Evolutionary conservation across 1,140 invertebrate species (phyloP).

Genomic region (Episyrphus balteatus): DNA sequence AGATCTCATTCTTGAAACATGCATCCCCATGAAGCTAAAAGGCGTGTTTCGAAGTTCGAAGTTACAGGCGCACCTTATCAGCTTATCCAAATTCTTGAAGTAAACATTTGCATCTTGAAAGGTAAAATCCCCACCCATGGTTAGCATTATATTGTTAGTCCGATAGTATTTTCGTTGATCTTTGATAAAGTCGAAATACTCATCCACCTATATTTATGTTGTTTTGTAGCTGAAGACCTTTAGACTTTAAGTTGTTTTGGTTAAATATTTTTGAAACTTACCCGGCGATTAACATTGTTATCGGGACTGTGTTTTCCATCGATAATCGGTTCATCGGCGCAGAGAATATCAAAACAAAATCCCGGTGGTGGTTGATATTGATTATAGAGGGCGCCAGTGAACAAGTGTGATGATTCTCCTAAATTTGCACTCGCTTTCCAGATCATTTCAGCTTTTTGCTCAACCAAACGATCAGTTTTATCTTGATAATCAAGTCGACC

Average conservation of each 20-base stretch:
- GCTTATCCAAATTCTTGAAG: slow-evolving; percentile 81
- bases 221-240: no score
- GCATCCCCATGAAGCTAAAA: not conserved
- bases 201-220: slow-evolving; percentile 40
- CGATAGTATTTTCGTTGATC: slow-evolving; percentile 46
- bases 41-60: slow-evolving; percentile 3
- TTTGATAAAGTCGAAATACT: slow-evolving; percentile 46
- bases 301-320: slow-evolving; percentile 57
- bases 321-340: slow-evolving; percentile 69
- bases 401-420: slow-evolving; percentile 45
- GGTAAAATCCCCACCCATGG: slow-evolving; percentile 90
- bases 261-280: slow-evolving; percentile 25
- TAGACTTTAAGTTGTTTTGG: no score
- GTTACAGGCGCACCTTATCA: slow-evolving; percentile 57
- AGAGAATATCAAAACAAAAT: slow-evolving; percentile 82
- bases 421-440: slow-evolving; percentile 68
- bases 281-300: slow-evolving; percentile 59
- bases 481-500: slow-evolving; percentile 84
- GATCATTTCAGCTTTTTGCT: slow-evolving; percentile 69
- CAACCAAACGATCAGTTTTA: slow-evolving; percentile 48
- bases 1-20: not conserved
- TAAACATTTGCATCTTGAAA: slow-evolving; percentile 78
- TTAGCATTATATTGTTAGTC: slow-evolving; percentile 71
- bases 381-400: slow-evolving; percentile 63
- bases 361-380: slow-evolving; percentile 71